Evolutionary conservation across 2,797 vertebrate genomes (phyloP).

Genomic region (Danio aesculapii): DNA sequence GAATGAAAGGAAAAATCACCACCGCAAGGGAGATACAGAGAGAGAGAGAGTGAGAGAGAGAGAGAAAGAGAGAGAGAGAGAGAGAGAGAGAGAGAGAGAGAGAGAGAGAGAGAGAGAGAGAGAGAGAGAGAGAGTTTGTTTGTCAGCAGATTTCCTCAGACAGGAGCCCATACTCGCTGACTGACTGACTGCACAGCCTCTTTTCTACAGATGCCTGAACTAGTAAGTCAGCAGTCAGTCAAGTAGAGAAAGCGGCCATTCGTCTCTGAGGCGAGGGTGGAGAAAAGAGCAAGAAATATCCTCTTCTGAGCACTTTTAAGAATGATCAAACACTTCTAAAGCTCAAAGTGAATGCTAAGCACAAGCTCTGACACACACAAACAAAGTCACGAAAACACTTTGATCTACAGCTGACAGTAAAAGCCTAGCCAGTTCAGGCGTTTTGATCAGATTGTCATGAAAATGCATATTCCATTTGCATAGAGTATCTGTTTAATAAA

Average conservation of each 20-base stretch:
- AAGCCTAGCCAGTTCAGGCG: not conserved
- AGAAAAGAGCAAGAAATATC: constrained; percentile 20
- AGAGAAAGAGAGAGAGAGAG: not conserved
- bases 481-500: constrained; percentile 4
- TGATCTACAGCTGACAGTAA: constrained; percentile 13
- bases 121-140: constrained; percentile 37
- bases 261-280: constrained; percentile 3
- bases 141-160: constrained; percentile 39
- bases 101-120: not conserved
- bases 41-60: too few species aligned
- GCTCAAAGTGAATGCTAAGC: constrained; percentile 34
- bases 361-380: constrained; percentile 1
- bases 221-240: constrained; percentile 43
- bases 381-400: constrained; percentile 27
- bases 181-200: constrained; percentile 29
- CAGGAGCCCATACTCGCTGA: constrained; percentile 23
- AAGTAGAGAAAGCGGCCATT: constrained; percentile 28
- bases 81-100: constrained; percentile 9
- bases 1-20: constrained; percentile 23
- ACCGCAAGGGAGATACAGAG: not conserved
- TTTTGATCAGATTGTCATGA: not conserved
- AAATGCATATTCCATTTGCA: constrained; percentile 1
- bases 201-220: constrained; percentile 37
- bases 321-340: constrained; percentile 32
- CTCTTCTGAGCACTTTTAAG: constrained; percentile 35